phyloP scores from a whole-genome alignment of 2,113 vertebrate genomes.

The Forbesichthys papilliferus region DNA sequence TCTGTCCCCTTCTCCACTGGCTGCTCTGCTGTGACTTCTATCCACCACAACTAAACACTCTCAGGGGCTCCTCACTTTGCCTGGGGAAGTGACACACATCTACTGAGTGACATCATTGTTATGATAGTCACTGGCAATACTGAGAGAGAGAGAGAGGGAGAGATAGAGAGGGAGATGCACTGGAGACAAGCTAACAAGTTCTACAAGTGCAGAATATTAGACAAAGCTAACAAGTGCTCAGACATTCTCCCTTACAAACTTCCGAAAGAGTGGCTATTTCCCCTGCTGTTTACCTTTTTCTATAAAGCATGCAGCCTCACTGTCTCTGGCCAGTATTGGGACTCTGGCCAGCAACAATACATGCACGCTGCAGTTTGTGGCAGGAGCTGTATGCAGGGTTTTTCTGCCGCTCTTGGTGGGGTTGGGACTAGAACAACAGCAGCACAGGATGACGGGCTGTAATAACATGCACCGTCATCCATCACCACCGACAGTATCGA shows the following conservation, averaged over 20 bases:
- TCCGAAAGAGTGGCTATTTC: background rate
- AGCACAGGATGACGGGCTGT: slow-evolving; percentile 30
- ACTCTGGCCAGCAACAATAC: background rate
- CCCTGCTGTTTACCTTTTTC: background rate
- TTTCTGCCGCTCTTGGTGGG: slow-evolving; percentile 22
- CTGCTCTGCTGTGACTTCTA: background rate
- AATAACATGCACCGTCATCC: slow-evolving; percentile 33
- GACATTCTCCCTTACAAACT: too few relatives aligned
- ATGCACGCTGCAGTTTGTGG: background rate
- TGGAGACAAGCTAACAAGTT: too few relatives aligned
- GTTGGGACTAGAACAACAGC: slow-evolving; percentile 14
- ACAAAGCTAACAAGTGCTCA: too few relatives aligned
- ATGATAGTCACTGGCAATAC: slow-evolving; percentile 22
- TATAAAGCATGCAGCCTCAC: background rate
- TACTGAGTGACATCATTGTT: slow-evolving; percentile 25
- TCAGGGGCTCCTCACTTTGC: slow-evolving; percentile 2
- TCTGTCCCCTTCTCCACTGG: too few relatives aligned
- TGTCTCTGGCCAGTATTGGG: background rate
- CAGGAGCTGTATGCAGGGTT: background rate
- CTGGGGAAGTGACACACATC: slow-evolving; percentile 21
- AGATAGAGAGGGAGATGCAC: background rate
- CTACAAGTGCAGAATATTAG: too few relatives aligned
- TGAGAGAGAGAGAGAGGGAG: slow-evolving; percentile 9
- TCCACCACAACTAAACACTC: slow-evolving; percentile 9
- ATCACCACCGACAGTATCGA: slow-evolving; percentile 41